Evolutionary conservation across 2,113 vertebrate genomes (phyloP).

Genomic region (Toxostoma redivivum): DNA sequence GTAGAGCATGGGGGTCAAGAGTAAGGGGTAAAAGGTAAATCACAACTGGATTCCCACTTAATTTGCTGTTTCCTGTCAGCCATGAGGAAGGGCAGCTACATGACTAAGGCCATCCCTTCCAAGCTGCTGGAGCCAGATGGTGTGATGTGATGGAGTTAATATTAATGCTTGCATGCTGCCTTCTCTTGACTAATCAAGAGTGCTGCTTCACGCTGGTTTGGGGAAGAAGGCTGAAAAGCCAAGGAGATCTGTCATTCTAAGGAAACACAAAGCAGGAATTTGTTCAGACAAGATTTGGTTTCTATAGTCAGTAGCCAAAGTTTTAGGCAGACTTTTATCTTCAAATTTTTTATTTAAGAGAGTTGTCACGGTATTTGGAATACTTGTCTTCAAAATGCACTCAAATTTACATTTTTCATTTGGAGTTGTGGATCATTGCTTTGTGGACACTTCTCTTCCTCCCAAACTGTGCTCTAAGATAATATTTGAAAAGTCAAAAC

Average conservation of each 20-base stretch:
- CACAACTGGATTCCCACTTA: not conserved
- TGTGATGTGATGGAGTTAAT: not conserved
- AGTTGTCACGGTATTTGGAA: not conserved
- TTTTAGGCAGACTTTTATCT: not conserved
- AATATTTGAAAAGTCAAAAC: not conserved
- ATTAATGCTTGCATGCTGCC: not conserved
- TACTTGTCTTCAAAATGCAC: not conserved
- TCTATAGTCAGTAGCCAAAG: not conserved
- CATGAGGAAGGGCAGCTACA: not conserved
- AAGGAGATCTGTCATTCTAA: not conserved
- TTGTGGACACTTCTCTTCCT: not conserved
- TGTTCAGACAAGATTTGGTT: not conserved
- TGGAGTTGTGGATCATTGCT: not conserved
- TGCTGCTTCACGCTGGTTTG: rapidly evolving
- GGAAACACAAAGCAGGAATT: not conserved
- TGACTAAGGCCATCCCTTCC: not conserved
- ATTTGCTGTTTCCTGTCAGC: not conserved
- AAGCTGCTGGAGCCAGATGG: not conserved
- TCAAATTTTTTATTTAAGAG: not conserved
- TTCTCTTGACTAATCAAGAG: not conserved
- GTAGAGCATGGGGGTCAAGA: not conserved
- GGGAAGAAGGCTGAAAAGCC: not conserved
- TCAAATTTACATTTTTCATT: not conserved
- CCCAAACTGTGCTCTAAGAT: not conserved
- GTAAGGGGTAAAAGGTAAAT: not conserved